Percentiles rank a stretch among this genome's conserved stretches.
These are phyloP conservation scores for Actinia equina DNA, from an alignment of 64 coral and sea anemone genomes.

Conservation along the genomic window DNA sequence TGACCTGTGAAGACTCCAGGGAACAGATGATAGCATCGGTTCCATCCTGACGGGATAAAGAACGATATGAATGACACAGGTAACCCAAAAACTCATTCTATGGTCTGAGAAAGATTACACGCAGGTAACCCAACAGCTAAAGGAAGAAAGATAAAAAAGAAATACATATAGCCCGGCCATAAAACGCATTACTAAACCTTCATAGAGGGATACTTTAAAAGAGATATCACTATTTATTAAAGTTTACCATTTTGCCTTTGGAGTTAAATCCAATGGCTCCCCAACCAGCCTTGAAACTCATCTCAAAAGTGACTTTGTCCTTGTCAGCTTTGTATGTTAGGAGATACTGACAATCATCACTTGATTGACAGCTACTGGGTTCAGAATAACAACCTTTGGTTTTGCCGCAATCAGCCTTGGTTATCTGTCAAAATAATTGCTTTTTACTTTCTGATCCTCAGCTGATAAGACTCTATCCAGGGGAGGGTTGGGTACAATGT, in stretches of 20 bases:
- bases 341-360: conserved; percentile 60
- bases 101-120: neutral
- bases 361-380: conserved; percentile 44
- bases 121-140: no score
- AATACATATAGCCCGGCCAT: no score
- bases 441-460: no score
- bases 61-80: neutral
- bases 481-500: no score
- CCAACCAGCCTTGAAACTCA: conserved; percentile 53
- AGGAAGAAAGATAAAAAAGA: no score
- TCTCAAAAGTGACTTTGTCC: conserved; percentile 43
- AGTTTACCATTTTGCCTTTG: conserved; percentile 36
- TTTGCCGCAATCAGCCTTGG: conserved; percentile 50
- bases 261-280: conserved; percentile 60
- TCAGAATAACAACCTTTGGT: conserved; percentile 60
- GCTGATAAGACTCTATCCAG: no score
- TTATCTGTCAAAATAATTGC: conserved; percentile 30
- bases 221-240: neutral
- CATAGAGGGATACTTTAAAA: no score
- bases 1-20: neutral
- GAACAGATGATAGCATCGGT: conserved; percentile 70
- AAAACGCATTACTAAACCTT: no score
- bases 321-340: conserved; percentile 42
- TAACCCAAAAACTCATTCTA: neutral
- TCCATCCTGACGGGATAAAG: conserved; percentile 23